Evolutionary conservation across 2,888 invertebrate genomes (phyloP).

Genomic region (Epiblema foenella): DNA sequence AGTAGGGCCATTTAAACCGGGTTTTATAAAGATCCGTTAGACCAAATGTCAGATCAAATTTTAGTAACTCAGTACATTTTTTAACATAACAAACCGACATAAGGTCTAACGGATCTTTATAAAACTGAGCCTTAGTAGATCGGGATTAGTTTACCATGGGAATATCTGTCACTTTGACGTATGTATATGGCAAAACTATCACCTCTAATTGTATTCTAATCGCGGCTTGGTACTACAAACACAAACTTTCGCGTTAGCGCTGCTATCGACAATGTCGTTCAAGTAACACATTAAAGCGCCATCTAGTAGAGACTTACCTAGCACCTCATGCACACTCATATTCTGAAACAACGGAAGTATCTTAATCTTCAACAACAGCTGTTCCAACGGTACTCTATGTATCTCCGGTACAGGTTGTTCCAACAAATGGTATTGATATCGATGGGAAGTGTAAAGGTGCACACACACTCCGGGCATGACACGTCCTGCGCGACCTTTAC

Average conservation of each 20-base stretch:
- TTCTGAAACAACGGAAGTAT: constrained; percentile 84
- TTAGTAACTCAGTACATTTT: too few relatives aligned
- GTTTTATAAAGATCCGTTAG: too few relatives aligned
- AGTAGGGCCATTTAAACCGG: too few relatives aligned
- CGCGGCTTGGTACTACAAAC: background rate
- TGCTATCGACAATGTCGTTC: background rate
- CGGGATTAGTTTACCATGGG: too few relatives aligned
- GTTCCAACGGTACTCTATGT: constrained; percentile 94
- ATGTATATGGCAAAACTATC: too few relatives aligned
- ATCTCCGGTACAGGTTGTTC: constrained; percentile 95
- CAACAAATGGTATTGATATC: constrained; percentile 87
- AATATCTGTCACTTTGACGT: too few relatives aligned
- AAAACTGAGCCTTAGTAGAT: too few relatives aligned
- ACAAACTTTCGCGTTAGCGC: background rate
- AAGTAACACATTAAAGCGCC: background rate
- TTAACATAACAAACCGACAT: too few relatives aligned
- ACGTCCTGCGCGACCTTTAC: constrained; percentile 95
- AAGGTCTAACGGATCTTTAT: too few relatives aligned
- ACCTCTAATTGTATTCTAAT: too few relatives aligned
- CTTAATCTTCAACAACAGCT: constrained; percentile 90
- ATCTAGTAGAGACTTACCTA: constrained; percentile 67
- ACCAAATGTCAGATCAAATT: too few relatives aligned
- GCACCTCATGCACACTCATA: constrained; percentile 80
- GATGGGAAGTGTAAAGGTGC: constrained; percentile 92
- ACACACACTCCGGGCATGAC: constrained; percentile 95